phyloP scores from a whole-genome alignment of 2,888 invertebrate species.

The Thereva nobilitata region DNA sequence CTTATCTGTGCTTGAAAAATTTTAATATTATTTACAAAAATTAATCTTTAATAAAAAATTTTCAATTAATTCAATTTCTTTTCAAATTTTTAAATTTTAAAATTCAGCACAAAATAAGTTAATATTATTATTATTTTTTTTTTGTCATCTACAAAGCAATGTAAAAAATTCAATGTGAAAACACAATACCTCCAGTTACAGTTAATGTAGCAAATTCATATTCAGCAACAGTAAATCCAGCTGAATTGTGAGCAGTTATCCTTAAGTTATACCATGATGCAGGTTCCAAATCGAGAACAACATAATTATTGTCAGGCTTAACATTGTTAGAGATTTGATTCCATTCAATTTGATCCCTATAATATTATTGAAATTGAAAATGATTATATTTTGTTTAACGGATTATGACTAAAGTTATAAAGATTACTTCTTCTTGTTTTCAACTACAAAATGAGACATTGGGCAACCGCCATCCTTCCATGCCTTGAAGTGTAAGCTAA shows the following conservation, averaged over 20 bases:
- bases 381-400: slow-evolving; percentile 19
- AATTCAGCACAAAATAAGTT: slow-evolving; percentile 13
- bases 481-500: slow-evolving; percentile 86
- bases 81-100: neutral
- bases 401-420: slow-evolving; percentile 23
- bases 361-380: slow-evolving; percentile 38
- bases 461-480: slow-evolving; percentile 96
- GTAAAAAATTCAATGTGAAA: no score
- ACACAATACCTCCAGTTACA: slow-evolving; percentile 80
- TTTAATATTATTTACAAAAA: neutral
- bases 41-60: neutral
- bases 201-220: slow-evolving; percentile 95
- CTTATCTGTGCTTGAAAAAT: slow-evolving; percentile 1
- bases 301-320: slow-evolving; percentile 87
- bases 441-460: slow-evolving; percentile 93
- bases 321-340: slow-evolving; percentile 93
- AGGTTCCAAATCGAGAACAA: slow-evolving; percentile 87
- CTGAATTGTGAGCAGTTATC: slow-evolving; percentile 93
- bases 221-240: slow-evolving; percentile 92
- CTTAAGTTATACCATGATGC: slow-evolving; percentile 92
- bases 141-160: no score
- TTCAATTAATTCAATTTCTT: neutral
- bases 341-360: slow-evolving; percentile 84
- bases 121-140: no score
- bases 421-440: slow-evolving; percentile 86